A percentile compares a stretch with the other conserved stretches of the same genome.
Evolutionary conservation across 1,140 invertebrate species (phyloP).

Genomic region (Dinothrombium tinctorium): DNA sequence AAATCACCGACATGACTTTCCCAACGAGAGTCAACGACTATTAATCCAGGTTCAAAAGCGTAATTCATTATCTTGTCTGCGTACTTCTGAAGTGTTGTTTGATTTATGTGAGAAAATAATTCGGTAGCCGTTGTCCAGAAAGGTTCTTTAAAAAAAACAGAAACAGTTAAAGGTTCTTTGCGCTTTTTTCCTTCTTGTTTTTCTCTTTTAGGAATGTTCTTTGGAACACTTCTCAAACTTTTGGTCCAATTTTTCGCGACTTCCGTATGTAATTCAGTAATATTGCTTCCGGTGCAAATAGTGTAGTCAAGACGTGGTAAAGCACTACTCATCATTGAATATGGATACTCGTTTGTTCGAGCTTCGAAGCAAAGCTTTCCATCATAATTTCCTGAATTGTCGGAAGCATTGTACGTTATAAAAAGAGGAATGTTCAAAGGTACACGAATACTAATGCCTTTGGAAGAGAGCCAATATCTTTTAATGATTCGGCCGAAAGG

Average conservation of each 20-base stretch:
- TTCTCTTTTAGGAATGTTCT: not conserved
- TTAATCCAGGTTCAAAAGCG: too few species aligned
- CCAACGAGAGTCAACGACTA: constrained; percentile 29
- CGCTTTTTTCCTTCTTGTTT: not conserved
- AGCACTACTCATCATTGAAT: constrained; percentile 39
- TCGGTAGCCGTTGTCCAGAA: not conserved
- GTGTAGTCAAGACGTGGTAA: constrained; percentile 50
- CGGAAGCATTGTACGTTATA: constrained; percentile 21
- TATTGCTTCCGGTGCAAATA: constrained; percentile 51
- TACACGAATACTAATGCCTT: constrained; percentile 50
- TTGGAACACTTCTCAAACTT: too few species aligned
- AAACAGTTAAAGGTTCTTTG: not conserved
- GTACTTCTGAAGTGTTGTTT: too few species aligned
- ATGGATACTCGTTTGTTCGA: constrained; percentile 38
- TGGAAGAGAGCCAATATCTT: constrained; percentile 56
- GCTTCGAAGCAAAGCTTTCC: constrained; percentile 39
- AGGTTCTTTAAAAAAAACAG: not conserved
- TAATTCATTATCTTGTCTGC: too few species aligned
- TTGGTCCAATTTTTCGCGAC: too few species aligned
- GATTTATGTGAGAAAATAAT: too few species aligned
- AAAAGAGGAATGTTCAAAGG: constrained; percentile 50
- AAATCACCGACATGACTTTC: constrained; percentile 28
- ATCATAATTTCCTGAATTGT: constrained; percentile 24
- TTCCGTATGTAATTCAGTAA: constrained; percentile 38
- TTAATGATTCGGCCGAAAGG: constrained; percentile 50